Evolutionary conservation across 2,888 invertebrate species (phyloP).

Genomic region (Priocnemis perturbator): DNA sequence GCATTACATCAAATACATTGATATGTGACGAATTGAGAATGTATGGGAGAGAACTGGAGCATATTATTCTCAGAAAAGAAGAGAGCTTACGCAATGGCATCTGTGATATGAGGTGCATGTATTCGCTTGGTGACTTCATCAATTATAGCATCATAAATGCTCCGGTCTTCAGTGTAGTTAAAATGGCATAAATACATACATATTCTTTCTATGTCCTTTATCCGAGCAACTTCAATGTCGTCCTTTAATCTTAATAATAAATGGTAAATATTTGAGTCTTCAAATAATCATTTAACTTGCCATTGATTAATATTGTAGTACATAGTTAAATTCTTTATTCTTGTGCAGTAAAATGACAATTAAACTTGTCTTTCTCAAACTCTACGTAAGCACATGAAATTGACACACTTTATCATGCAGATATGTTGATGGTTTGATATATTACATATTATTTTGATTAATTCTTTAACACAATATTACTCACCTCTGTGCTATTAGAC

Average conservation of each 20-base stretch:
- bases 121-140: slow-evolving; percentile 74
- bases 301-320: too few species aligned
- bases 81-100: not conserved
- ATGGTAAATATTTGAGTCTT: too few species aligned
- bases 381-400: too few species aligned
- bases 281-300: too few species aligned
- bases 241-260: slow-evolving; percentile 71
- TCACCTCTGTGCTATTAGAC: slow-evolving; percentile 76
- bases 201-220: slow-evolving; percentile 87
- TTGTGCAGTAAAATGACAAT: too few species aligned
- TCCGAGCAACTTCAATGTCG: slow-evolving; percentile 76
- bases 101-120: slow-evolving; percentile 4
- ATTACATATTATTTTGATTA: not conserved
- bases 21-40: slow-evolving; percentile 1
- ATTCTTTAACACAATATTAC: slow-evolving; percentile 8
- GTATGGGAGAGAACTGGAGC: too few species aligned
- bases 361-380: not conserved
- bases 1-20: too few species aligned
- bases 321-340: too few species aligned
- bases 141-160: slow-evolving; percentile 75
- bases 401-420: too few species aligned
- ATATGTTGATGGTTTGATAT: too few species aligned
- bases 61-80: slow-evolving; percentile 1
- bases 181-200: slow-evolving; percentile 80
- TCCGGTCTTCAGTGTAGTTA: slow-evolving; percentile 76